Evolutionary conservation across 2,888 invertebrate genomes (phyloP).

Genomic region (Seira sanloemensis): DNA sequence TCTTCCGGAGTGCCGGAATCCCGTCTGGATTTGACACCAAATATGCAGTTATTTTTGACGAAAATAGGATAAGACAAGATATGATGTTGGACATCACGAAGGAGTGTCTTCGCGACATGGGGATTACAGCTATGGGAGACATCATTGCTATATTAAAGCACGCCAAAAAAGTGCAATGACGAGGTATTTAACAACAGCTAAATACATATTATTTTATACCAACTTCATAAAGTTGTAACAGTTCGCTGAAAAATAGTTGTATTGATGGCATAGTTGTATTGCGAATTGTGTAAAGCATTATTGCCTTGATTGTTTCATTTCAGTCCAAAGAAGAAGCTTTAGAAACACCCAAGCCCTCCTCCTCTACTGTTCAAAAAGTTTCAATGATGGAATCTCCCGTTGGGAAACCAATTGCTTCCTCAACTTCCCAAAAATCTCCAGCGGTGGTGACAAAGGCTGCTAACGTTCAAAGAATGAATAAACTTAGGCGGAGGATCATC

Average conservation of each 20-base stretch:
- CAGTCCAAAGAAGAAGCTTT: constrained; percentile 68
- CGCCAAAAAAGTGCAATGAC: constrained; percentile 79
- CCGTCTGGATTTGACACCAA: constrained; percentile 86
- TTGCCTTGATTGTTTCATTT: no score
- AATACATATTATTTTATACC: background rate
- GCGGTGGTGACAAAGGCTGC: background rate
- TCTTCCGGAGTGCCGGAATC: constrained; percentile 90
- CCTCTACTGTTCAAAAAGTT: constrained; percentile 42
- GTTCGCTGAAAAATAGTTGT: no score
- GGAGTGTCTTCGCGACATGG: constrained; percentile 92
- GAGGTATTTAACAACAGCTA: constrained; percentile 75
- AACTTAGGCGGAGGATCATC: constrained; percentile 12
- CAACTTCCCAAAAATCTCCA: constrained; percentile 23
- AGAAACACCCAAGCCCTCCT: constrained; percentile 55
- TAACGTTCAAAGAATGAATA: background rate
- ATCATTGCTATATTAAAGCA: constrained; percentile 79
- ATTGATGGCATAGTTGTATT: no score
- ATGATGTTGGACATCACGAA: constrained; percentile 92
- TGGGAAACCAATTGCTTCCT: constrained; percentile 39
- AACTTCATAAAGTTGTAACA: no score
- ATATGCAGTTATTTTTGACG: constrained; percentile 90
- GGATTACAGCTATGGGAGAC: constrained; percentile 81
- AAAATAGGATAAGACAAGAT: constrained; percentile 89
- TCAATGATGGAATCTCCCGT: background rate
- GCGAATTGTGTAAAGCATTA: no score